Evolutionary conservation across 2,797 vertebrate species (phyloP).

Genomic region (Enteromius trimaculatus): DNA sequence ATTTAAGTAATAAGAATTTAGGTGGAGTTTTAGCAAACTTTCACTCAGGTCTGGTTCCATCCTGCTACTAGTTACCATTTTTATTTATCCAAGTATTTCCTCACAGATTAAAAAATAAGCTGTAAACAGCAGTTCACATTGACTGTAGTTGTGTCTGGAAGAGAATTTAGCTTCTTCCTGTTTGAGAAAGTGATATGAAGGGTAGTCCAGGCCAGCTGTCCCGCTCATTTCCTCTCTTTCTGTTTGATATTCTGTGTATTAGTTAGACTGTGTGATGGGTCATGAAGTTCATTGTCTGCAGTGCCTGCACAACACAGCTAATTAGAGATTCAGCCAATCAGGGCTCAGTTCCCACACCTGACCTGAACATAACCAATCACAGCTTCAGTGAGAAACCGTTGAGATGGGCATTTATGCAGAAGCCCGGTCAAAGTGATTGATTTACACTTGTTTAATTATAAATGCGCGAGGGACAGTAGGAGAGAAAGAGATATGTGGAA

Average conservation of each 20-base stretch:
- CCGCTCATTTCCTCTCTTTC: conserved; percentile 29
- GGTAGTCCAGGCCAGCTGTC: conserved; percentile 49
- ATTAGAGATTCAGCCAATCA: conserved; percentile 29
- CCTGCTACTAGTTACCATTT: not conserved
- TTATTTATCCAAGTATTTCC: not conserved
- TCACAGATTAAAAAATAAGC: not conserved
- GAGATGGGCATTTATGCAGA: conserved; percentile 23
- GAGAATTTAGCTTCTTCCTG: conserved; percentile 41
- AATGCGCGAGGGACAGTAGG: conserved; percentile 71
- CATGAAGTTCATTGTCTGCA: conserved; percentile 43
- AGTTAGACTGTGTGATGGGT: conserved; percentile 33
- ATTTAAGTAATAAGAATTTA: not conserved
- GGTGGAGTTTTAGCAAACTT: not conserved
- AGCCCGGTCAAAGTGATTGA: conserved; percentile 46
- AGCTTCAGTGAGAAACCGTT: conserved; percentile 29
- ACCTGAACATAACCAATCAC: conserved; percentile 28
- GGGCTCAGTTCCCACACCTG: conserved; percentile 11
- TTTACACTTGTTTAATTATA: conserved; percentile 75
- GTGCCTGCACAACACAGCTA: conserved; percentile 25
- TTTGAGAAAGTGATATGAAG: conserved; percentile 36
- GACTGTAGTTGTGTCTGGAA: not conserved
- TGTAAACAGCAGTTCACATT: not conserved
- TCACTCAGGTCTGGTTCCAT: not conserved
- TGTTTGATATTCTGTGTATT: conserved; percentile 35
- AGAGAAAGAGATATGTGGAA: conserved; percentile 73